A percentile compares a stretch with the other conserved stretches of the same genome.
Evolutionary conservation across 2,113 vertebrate species (phyloP).

Genomic region (Ageneiosus marmoratus): DNA sequence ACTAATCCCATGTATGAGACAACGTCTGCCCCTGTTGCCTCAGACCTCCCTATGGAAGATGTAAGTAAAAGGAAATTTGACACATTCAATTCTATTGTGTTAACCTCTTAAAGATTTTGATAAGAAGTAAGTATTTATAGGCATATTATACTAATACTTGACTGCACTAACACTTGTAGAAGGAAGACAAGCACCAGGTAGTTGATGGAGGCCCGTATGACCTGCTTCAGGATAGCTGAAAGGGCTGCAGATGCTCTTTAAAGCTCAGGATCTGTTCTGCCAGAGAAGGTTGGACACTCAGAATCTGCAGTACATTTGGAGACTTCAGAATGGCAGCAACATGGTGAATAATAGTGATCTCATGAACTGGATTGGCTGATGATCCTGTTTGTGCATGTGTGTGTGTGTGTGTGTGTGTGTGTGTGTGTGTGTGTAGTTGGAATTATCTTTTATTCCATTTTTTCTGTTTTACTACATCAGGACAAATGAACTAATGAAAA

Average conservation of each 20-base stretch:
- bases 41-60: constrained; percentile 41
- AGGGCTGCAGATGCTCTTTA: not conserved
- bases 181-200: constrained; percentile 62
- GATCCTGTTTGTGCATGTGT: not conserved
- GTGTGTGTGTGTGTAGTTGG: not conserved
- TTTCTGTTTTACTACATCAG: not conserved
- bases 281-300: not conserved
- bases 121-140: not conserved
- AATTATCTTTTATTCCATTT: not conserved
- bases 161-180: constrained; percentile 42
- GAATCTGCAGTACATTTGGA: not conserved
- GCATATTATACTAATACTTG: not conserved
- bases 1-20: constrained; percentile 71
- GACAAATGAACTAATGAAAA: constrained; percentile 8
- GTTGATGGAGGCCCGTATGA: constrained; percentile 54
- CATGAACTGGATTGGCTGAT: constrained; percentile 1
- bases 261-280: not conserved
- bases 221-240: constrained; percentile 67
- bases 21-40: constrained; percentile 7
- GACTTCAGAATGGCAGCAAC: not conserved
- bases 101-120: not conserved
- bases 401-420: not conserved
- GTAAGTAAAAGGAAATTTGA: constrained; percentile 2
- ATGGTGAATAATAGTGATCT: not conserved
- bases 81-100: not conserved